Evolutionary conservation across 2,113 vertebrate species (phyloP).

Genomic region (Antigone vipio): DNA sequence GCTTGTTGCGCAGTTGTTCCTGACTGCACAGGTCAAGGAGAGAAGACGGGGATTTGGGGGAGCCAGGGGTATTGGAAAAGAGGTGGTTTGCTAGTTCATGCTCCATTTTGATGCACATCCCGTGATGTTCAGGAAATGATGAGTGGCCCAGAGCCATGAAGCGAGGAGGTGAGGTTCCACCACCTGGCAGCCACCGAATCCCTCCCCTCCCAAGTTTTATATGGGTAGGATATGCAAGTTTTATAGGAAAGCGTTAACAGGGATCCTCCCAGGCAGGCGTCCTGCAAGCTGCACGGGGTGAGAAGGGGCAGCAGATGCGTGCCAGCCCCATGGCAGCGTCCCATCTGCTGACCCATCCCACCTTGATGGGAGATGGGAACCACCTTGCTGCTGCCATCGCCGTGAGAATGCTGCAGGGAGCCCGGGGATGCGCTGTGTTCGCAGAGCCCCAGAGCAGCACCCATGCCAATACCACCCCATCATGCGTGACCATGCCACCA

Average conservation of each 20-base stretch:
- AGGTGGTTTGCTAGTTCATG: rapidly evolving
- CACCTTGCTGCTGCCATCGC: background rate
- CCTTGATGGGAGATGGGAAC: background rate
- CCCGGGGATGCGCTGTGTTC: background rate
- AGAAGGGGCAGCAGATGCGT: background rate
- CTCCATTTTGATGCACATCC: background rate
- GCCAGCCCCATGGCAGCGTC: background rate
- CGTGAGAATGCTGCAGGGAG: background rate
- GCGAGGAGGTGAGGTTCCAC: background rate
- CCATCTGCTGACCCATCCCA: background rate
- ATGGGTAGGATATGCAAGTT: background rate
- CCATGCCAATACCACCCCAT: background rate
- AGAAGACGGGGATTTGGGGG: rapidly evolving
- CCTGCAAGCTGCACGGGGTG: rapidly evolving
- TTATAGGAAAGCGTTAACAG: background rate
- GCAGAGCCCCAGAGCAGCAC: rapidly evolving
- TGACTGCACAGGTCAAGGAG: background rate
- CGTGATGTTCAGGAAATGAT: rapidly evolving
- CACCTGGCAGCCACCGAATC: rapidly evolving
- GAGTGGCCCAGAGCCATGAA: background rate
- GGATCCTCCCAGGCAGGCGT: background rate
- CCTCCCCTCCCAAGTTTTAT: background rate
- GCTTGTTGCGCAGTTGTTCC: background rate
- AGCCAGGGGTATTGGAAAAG: background rate
- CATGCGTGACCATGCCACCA: rapidly evolving